phyloP scores from a whole-genome alignment of 53 echinoderm and acorn worm species.

The Crossaster papposus region DNA sequence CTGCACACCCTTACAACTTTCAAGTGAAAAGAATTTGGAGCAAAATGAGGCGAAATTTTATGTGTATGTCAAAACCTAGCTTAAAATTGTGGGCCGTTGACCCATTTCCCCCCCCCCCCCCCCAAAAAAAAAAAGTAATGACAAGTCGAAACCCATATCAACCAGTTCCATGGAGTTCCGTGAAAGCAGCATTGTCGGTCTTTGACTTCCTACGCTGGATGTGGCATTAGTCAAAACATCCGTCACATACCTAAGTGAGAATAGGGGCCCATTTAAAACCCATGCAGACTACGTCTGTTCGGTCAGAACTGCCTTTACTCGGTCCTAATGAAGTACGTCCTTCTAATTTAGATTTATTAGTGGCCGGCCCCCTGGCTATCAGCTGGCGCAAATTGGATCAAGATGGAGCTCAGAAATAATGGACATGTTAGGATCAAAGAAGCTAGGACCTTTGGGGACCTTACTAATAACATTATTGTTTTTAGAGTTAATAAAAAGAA shows the following conservation, averaged over 20 bases:
- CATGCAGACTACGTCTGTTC: background rate
- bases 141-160: background rate
- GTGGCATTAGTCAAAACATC: background rate
- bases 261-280: background rate
- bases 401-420: background rate
- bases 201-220: background rate
- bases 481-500: background rate
- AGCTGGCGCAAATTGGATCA: background rate
- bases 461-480: background rate
- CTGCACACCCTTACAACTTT: too few relatives aligned
- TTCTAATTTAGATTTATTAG: background rate
- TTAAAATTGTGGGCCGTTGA: background rate
- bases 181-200: background rate
- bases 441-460: background rate
- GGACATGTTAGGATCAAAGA: background rate
- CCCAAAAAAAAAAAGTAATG: background rate
- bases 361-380: background rate
- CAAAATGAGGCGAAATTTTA: too few relatives aligned
- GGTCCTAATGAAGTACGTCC: constrained; percentile 11
- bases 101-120: background rate
- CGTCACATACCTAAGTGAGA: background rate
- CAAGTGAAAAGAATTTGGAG: too few relatives aligned
- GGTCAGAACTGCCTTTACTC: background rate
- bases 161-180: background rate
- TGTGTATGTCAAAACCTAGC: background rate